phyloP scores from a whole-genome alignment of 1,140 invertebrate species.

The Frieseomelitta varia region DNA sequence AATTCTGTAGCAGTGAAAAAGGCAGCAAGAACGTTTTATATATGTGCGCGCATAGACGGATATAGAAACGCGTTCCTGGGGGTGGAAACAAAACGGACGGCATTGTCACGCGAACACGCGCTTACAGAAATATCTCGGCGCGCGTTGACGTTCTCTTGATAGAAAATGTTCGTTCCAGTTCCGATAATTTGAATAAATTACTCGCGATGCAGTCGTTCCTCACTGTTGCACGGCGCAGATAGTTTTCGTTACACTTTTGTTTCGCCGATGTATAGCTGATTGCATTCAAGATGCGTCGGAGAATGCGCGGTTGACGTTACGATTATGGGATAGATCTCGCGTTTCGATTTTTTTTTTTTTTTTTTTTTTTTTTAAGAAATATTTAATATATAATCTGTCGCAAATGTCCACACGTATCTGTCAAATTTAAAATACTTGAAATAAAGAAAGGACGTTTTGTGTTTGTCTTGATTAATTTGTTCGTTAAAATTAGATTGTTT shows the following conservation, averaged over 20 bases:
- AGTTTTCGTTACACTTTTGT: background rate
- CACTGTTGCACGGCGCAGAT: too few relatives aligned
- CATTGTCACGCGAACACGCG: conserved; percentile 13
- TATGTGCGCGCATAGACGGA: background rate
- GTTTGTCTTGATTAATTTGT: too few relatives aligned
- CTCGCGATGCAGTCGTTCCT: background rate
- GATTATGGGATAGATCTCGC: background rate
- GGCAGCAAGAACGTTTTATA: conserved; percentile 37
- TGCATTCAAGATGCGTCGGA: background rate
- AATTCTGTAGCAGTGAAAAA: conserved; percentile 63
- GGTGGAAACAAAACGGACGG: conserved; percentile 24
- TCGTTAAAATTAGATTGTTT: too few relatives aligned
- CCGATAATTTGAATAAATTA: conserved; percentile 24
- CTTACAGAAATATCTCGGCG: conserved; percentile 36
- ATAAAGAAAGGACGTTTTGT: too few relatives aligned
- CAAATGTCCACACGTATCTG: too few relatives aligned
- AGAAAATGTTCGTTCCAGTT: conserved; percentile 25
- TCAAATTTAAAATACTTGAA: too few relatives aligned
- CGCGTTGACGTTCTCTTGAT: conserved; percentile 14
- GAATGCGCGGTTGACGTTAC: background rate
- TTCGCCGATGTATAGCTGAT: background rate
- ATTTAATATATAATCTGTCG: background rate
- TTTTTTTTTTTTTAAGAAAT: too few relatives aligned
- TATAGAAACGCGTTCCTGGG: background rate
- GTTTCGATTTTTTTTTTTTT: background rate